phyloP scores from a whole-genome alignment of 2,888 invertebrate species.

The Pteria penguin region DNA sequence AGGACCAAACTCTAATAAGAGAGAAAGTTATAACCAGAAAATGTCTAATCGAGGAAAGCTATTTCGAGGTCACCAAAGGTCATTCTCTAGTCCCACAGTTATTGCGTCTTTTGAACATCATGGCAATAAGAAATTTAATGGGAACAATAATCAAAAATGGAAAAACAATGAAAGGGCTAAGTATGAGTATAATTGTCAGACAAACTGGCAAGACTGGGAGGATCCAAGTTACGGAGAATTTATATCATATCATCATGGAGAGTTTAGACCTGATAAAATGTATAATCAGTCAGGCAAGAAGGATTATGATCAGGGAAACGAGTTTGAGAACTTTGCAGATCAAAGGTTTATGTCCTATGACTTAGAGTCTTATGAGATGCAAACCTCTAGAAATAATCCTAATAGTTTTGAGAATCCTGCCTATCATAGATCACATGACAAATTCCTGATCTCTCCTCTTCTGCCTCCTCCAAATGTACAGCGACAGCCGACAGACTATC shows the following conservation, averaged over 20 bases:
- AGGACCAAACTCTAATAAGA: too few relatives aligned
- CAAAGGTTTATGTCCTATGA: background rate
- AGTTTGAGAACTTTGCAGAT: background rate
- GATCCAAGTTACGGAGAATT: background rate
- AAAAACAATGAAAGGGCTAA: background rate
- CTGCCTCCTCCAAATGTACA: background rate
- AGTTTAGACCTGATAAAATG: too few relatives aligned
- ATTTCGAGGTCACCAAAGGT: slow-evolving; percentile 31
- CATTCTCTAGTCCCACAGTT: slow-evolving; percentile 34
- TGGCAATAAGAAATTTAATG: background rate
- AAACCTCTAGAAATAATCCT: background rate
- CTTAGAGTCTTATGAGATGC: background rate
- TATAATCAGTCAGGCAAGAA: too few relatives aligned
- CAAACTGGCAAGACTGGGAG: background rate
- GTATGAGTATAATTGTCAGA: background rate
- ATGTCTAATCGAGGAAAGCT: background rate
- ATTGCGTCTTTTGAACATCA: background rate
- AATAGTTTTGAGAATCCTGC: slow-evolving; percentile 24
- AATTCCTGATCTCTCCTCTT: background rate
- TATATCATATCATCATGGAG: background rate
- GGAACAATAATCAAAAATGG: background rate
- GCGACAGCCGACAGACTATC: background rate
- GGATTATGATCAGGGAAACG: background rate
- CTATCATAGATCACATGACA: slow-evolving; percentile 13
- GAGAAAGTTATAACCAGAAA: background rate